Base-by-base conservation (phyloP, 2,888 invertebrate species). In the Ceraclea dissimilis region DNA sequence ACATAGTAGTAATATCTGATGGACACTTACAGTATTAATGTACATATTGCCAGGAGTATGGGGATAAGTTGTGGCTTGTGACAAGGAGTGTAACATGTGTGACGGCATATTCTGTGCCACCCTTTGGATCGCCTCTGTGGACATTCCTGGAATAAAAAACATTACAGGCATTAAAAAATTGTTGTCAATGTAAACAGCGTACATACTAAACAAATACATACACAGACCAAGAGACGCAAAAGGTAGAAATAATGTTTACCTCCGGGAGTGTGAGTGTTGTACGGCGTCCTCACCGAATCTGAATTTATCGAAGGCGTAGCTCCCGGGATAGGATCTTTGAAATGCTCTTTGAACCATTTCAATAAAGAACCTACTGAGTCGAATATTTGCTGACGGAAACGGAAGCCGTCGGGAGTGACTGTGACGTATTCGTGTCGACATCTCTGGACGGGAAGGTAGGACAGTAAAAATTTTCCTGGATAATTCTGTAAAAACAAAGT, bases 281-380 rank as follows among this genome's bases (percentile, higher is more conserved):
- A 62, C 0, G 76, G 76, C 49, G 80, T 79, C 67, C 77, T 77
- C 26, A 78, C 78, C 60, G 80, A 82, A 0, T 83, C 82, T 44
- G 83, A 83, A 65, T 82, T 78, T 10, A 90, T 89, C 54, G 85
- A 83, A 1, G 84, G 88, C 4, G 89, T 89, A 19, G 80, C 79
- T 4, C 80, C 80, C 0, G 90, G 90, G 50, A 90, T 80, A 0
- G 95, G 92, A 67, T 97, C 96, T 63, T 93, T 79, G 76, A 94
- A 99, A 71, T 99, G 95, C 71, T 94, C 93, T 69, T 99, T 99
- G 73, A 99, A 99, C 97, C 97, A 99, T 59, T 89, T 86, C 66
- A 99, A 81, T 57, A 98, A 59, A 1, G 70, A 71, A 44, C 83
- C 82, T 1, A 95, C 77, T 0, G 90, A 86, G 63, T 89, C 88